A percentile compares a stretch with the other conserved stretches of the same genome.
phyloP scores from a whole-genome alignment of 2,888 invertebrate genomes.

The Antitype chi region DNA sequence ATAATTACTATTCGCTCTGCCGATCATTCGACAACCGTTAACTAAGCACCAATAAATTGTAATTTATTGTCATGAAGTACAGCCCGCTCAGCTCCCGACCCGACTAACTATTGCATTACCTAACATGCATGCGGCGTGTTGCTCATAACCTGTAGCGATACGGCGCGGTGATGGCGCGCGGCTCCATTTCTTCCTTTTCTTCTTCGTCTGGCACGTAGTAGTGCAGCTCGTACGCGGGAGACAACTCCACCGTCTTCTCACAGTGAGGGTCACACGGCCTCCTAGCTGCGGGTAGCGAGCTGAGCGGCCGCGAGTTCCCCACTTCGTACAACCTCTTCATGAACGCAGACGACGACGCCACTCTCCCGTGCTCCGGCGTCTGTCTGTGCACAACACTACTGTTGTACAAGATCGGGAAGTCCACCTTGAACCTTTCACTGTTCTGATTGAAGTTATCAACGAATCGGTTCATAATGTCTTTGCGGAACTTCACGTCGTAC shows the following conservation, averaged over 20 bases:
- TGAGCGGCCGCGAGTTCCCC: slow-evolving; percentile 45
- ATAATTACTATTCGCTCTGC: slow-evolving; percentile 46
- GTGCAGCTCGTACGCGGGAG: slow-evolving; percentile 86
- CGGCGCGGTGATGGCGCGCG: slow-evolving; percentile 66
- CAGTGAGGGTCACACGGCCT: slow-evolving; percentile 76
- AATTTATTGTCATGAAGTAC: slow-evolving; percentile 33
- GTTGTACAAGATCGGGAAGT: slow-evolving; percentile 84
- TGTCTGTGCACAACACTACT: slow-evolving; percentile 80
- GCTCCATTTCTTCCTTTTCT: slow-evolving; percentile 75
- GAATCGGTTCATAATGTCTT: slow-evolving; percentile 80
- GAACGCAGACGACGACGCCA: slow-evolving; percentile 80
- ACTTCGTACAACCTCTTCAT: slow-evolving; percentile 76
- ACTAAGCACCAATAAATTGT: slow-evolving; percentile 34
- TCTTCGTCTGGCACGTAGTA: slow-evolving; percentile 87
- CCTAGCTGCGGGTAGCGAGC: slow-evolving; percentile 15
- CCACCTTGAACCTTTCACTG: slow-evolving; percentile 80
- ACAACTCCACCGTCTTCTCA: slow-evolving; percentile 81
- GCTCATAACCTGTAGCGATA: slow-evolving; percentile 74
- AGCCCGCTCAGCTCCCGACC: slow-evolving; percentile 25
- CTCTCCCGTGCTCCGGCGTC: slow-evolving; percentile 68
- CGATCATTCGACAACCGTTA: slow-evolving; percentile 31
- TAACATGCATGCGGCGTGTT: slow-evolving; percentile 22
- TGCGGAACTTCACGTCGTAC: slow-evolving; percentile 79
- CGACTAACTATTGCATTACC: slow-evolving; percentile 34
- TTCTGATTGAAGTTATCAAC: slow-evolving; percentile 85